Percentiles rank a stretch among this genome's conserved stretches.
Evolutionary conservation across 2,888 invertebrate species (phyloP).

Genomic region (Drosophila subsilvestris): DNA sequence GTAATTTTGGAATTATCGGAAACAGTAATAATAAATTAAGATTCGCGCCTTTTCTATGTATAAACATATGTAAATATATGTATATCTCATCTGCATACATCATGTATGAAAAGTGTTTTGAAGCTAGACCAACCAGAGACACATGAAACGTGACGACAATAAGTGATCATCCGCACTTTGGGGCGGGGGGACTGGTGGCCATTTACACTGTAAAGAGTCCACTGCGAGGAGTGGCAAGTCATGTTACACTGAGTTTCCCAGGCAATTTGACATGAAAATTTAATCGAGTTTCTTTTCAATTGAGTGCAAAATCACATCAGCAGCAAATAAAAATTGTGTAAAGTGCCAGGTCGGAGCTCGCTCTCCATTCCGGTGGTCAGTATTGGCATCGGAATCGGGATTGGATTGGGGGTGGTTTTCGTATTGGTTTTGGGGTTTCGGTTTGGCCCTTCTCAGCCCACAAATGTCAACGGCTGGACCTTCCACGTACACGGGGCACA

Average conservation of each 20-base stretch:
- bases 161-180: conserved; percentile 37
- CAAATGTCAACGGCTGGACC: conserved; percentile 66
- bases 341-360: conserved; percentile 47
- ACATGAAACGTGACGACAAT: conserved; percentile 29
- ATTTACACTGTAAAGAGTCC: conserved; percentile 27
- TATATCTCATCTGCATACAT: background rate
- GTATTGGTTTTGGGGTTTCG: conserved; percentile 1
- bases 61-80: background rate
- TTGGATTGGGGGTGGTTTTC: conserved; percentile 46
- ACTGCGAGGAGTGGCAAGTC: conserved; percentile 52
- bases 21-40: background rate
- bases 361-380: conserved; percentile 58
- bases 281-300: conserved; percentile 79
- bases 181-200: conserved; percentile 2
- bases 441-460: conserved; percentile 35
- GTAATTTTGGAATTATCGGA: no score
- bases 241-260: conserved; percentile 53
- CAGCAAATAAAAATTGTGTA: conserved; percentile 57
- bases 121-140: conserved; percentile 15
- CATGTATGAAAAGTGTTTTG: background rate
- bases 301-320: conserved; percentile 83
- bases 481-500: conserved; percentile 34
- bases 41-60: no score
- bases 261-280: conserved; percentile 71
- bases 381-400: conserved; percentile 23